Base-by-base conservation (phyloP, 2,888 invertebrate genomes). In the Rotaria sp. region DNA sequence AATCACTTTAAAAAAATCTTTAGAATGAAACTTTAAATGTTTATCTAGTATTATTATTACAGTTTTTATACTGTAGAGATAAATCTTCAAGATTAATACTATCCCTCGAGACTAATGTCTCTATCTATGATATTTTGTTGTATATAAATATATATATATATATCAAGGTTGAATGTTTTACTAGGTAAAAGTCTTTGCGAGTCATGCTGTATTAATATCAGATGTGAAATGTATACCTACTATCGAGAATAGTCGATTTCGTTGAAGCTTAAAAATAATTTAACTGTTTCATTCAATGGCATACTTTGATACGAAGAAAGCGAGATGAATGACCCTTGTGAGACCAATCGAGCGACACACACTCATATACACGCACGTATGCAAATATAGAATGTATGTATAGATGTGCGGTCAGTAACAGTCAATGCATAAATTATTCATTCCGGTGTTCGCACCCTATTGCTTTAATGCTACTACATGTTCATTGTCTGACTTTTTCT, bases 361-460 rank as follows among this genome's bases (percentile, higher is more conserved):
- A 59, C 45, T 8, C 45, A 5, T 11, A 45, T 11, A 45, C 11
- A 11, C 11, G 11, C 45, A 50, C 50, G 18, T 50, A 18, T 50
- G 50, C 67, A 35, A 30, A 67, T 2, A 35, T 30, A 38, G 13
- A 67, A 7, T 35, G 11, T 67, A 67, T 35, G 35, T 67, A 35
- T 35, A 35, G 18, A 67, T 15, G 30, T 67, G 30, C 35, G 30
- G 35, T 67, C 30, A 30, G 67, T 35, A 35, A 15, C 35, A 67
- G 67, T 67, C 67, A 67, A 30, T 67, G 67, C 35, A 67, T 67
- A 67, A 67, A 67, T 67, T 67, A 67, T 67, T 67, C 67, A 67
- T 67, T 67, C 67, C 35, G 67, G 67, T 67, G 67, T 67, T 67
- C 67, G 35, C 67, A 67, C 35, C 35, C 67, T 35, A 67, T 7